phyloP scores from a whole-genome alignment of 2,113 vertebrate species.

The Sylvia atricapilla region DNA sequence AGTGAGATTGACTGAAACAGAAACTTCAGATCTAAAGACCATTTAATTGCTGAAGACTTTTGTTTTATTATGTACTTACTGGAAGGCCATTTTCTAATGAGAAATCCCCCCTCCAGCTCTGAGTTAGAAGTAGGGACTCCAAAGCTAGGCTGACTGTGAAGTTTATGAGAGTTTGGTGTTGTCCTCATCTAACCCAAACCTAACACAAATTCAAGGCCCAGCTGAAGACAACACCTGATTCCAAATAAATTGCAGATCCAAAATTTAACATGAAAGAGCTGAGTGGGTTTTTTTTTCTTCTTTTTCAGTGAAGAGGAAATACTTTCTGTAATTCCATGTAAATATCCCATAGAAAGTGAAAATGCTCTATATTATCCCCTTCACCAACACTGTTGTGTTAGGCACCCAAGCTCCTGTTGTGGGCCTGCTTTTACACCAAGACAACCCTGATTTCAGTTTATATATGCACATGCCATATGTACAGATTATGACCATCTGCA shows the following conservation, averaged over 20 bases:
- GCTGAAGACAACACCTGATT: neutral
- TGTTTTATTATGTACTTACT: neutral
- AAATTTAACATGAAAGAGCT: neutral
- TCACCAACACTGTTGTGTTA: neutral
- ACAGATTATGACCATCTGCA: slow-evolving; percentile 28
- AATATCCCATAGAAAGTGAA: neutral
- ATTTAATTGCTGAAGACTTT: neutral
- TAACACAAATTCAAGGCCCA: neutral
- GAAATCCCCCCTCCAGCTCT: neutral
- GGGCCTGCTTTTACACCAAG: neutral
- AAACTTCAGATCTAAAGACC: neutral
- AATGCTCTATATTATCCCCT: neutral
- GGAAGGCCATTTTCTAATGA: neutral
- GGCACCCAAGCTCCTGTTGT: neutral
- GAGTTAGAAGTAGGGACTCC: neutral
- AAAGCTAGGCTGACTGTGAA: neutral
- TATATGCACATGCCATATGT: neutral
- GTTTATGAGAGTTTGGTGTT: neutral
- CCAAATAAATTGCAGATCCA: neutral
- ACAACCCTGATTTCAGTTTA: neutral
- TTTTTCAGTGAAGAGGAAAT: neutral
- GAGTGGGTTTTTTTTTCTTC: neutral
- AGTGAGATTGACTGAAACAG: neutral
- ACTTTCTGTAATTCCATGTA: neutral
- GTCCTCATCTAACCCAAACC: neutral